Base-by-base conservation (phyloP, 1,140 invertebrate genomes). In the Drosophila asahinai region DNA sequence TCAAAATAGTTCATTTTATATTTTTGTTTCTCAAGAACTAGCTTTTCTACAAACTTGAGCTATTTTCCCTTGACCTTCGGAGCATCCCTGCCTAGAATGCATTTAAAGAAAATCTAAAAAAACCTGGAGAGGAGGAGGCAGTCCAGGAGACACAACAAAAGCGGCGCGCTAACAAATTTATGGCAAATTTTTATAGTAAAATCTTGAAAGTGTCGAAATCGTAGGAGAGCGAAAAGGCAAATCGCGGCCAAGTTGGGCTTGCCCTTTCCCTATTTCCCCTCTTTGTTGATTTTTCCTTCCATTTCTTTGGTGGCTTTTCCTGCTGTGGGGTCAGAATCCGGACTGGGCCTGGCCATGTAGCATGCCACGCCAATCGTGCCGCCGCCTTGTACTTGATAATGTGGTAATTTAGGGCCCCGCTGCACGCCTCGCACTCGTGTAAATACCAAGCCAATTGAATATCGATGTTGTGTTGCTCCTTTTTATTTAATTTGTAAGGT, bases 151-250 rank as follows among this genome's bases (percentile, higher is more conserved):
- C 43, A 59, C 70, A 38, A 73, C 71, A 61, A 73, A 72, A 78
- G 81, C 70, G 71, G 84, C 25, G 70, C 66, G 64, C 55, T 68
- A 80, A 82, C 79, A 86, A 86, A 90, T 90, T 90, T 90, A 90
- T 90, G 72, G 86, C 81, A 90, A 86, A 90, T 90, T 90, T 90
- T 90, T 90, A 80, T 82, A 82, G 75, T 80, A 80, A 82, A 80
- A 91, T 86, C 82, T 91, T 64, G 76, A 90, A 90, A 90, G 86
- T 89, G 86, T 89, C 86, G 86, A 90, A 90, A 90, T 75, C 55
- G 77, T 64, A 77, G 33, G 48, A 57, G 48, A 77, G 61, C n/a
- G 54, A 81, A 62, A 76, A 47, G 49, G 52, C 63, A 67, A 77
- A 63, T 65, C 51, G 80, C 77, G 79, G 80, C 80, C 83, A 65